Conservation (phyloP, 1,140 invertebrate genomes). For the Acromyrmex charruanus region DNA sequence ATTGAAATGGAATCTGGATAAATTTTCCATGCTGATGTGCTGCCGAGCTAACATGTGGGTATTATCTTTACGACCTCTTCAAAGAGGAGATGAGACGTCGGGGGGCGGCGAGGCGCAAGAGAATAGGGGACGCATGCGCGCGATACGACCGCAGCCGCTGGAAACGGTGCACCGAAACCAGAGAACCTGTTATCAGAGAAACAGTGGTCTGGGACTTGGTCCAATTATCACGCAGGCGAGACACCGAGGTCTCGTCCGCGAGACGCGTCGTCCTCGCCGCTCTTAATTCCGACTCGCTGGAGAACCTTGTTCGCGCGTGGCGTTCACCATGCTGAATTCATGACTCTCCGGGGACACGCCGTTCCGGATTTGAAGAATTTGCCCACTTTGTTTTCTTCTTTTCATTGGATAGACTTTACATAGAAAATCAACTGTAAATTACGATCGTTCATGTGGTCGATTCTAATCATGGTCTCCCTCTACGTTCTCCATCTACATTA, state of each 20-base stretch:
- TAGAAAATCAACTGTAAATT: not conserved
- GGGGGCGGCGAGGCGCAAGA: conserved; percentile 31
- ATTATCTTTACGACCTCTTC: conserved; percentile 83
- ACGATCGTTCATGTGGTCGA: not conserved
- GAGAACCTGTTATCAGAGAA: conserved; percentile 80
- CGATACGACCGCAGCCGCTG: conserved; percentile 48
- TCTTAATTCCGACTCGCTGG: not conserved
- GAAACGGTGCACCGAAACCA: conserved; percentile 70
- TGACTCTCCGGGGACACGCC: not conserved
- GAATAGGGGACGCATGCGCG: conserved; percentile 57
- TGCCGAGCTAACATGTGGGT: conserved; percentile 75
- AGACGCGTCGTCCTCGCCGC: conserved; percentile 16
- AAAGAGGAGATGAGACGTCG: conserved; percentile 70
- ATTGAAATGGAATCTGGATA: conserved; percentile 76
- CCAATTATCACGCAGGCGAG: conserved; percentile 76
- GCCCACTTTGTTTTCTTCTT: not conserved
- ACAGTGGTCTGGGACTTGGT: conserved; percentile 76
- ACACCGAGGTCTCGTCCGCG: conserved; percentile 44
- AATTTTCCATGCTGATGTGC: conserved; percentile 70
- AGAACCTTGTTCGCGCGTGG: not conserved
- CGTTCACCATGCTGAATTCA: not conserved
- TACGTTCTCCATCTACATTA: not conserved
- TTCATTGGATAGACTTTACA: not conserved
- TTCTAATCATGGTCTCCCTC: not conserved
- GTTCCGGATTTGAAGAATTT: not conserved